Conservation (phyloP, 2,888 invertebrate genomes). For the Parnassius orleans region DNA sequence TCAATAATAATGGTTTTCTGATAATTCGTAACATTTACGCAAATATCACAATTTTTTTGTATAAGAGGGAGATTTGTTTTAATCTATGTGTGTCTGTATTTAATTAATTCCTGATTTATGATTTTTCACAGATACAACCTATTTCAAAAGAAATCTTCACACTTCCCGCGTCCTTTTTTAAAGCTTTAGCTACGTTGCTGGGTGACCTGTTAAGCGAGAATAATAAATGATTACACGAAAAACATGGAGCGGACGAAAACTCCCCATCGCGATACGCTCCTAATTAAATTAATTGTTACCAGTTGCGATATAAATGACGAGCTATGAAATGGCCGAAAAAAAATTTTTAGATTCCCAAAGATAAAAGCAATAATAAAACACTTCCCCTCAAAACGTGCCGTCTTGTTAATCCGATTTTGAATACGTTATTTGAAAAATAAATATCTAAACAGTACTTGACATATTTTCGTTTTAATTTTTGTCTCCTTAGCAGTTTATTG, state of each 20-base stretch:
- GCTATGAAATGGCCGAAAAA: conserved; percentile 57
- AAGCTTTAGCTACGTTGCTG: conserved; percentile 36
- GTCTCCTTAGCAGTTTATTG: too few species aligned
- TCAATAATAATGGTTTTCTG: too few species aligned
- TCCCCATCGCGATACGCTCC: conserved; percentile 61
- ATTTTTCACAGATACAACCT: neutral
- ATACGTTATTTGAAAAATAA: neutral
- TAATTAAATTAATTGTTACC: conserved; percentile 78
- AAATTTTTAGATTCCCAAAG: conserved; percentile 67
- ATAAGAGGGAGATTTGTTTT: too few species aligned
- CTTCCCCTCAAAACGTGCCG: conserved; percentile 58
- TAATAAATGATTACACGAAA: conserved; percentile 64
- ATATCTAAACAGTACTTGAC: neutral
- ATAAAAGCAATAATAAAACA: conserved; percentile 78
- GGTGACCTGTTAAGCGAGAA: conserved; percentile 50
- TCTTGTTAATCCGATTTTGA: conserved; percentile 19
- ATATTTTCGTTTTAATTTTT: neutral
- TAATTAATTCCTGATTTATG: too few species aligned
- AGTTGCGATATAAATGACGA: conserved; percentile 77
- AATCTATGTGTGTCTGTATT: too few species aligned
- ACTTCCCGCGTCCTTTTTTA: conserved; percentile 21
- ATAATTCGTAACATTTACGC: too few species aligned
- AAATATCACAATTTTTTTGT: too few species aligned
- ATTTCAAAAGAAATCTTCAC: conserved; percentile 4
- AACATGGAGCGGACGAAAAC: conserved; percentile 42